A percentile compares a stretch with the other conserved stretches of the same genome.
These are phyloP conservation scores for Diaprepes abbreviatus DNA, from an alignment of 2,888 invertebrate species.

Conservation along the genomic window DNA sequence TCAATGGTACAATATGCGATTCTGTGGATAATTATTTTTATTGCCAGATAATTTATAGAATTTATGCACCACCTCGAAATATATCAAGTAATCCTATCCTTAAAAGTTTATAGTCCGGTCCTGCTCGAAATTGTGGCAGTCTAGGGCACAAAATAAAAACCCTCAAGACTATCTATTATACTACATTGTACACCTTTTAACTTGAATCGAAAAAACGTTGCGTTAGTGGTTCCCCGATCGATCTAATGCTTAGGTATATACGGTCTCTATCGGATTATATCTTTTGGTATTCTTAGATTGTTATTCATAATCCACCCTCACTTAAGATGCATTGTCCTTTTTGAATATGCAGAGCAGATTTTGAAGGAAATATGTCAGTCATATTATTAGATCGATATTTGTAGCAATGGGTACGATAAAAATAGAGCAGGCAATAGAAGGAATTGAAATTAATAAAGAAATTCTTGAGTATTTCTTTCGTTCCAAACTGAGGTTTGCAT, in stretches of 20 bases:
- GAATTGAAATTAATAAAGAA: too few species aligned
- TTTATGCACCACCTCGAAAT: too few species aligned
- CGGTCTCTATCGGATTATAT: conserved; percentile 34
- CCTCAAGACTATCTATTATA: conserved; percentile 28
- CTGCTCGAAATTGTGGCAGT: neutral
- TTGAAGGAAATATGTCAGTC: conserved; percentile 1
- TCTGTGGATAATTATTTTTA: too few species aligned
- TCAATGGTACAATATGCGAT: too few species aligned
- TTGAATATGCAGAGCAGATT: conserved; percentile 13
- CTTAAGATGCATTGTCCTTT: conserved; percentile 9
- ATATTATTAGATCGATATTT: neutral
- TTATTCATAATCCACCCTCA: conserved; percentile 36
- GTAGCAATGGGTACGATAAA: too few species aligned
- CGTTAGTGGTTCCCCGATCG: conserved; percentile 12
- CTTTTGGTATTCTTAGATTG: conserved; percentile 18
- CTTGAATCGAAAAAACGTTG: conserved; percentile 31
- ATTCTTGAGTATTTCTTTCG: too few species aligned
- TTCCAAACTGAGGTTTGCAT: too few species aligned
- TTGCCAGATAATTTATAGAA: too few species aligned
- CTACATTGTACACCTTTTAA: conserved; percentile 35
- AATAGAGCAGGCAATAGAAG: too few species aligned
- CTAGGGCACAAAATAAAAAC: conserved; percentile 1
- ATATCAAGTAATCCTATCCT: too few species aligned
- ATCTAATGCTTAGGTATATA: neutral
- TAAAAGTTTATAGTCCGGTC: neutral